Conservation (phyloP, 2,797 vertebrate species). For the Anas georgica region DNA sequence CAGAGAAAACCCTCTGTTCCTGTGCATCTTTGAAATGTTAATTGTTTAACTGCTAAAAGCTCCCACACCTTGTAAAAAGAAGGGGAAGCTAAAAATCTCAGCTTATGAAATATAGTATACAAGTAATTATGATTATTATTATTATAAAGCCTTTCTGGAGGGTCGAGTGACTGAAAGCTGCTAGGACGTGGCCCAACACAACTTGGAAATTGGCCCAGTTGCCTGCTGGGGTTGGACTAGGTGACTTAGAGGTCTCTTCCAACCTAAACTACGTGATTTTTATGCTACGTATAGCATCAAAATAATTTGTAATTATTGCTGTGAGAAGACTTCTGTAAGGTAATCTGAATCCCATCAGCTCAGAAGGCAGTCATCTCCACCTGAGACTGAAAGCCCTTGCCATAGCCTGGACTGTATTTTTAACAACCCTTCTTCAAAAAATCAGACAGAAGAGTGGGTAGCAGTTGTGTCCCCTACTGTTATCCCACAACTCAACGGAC, state of each 20-base stretch:
- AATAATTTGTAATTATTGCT: background rate
- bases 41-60: conserved; percentile 52
- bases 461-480: background rate
- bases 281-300: background rate
- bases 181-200: rapidly evolving
- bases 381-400: background rate
- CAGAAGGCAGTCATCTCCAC: no score
- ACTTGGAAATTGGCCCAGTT: background rate
- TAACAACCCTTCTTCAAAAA: background rate
- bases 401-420: background rate
- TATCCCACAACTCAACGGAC: background rate
- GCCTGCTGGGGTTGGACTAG: background rate
- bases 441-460: background rate
- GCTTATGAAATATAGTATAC: background rate
- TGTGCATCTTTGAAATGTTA: conserved; percentile 69
- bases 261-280: background rate
- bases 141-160: background rate
- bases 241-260: background rate
- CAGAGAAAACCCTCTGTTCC: conserved; percentile 51
- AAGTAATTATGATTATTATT: background rate
- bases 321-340: background rate
- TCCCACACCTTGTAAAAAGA: background rate
- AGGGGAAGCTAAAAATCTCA: background rate
- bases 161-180: background rate
- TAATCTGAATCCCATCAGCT: background rate